Conservation (phyloP, 2,113 vertebrate genomes). For the Columba janthina region DNA sequence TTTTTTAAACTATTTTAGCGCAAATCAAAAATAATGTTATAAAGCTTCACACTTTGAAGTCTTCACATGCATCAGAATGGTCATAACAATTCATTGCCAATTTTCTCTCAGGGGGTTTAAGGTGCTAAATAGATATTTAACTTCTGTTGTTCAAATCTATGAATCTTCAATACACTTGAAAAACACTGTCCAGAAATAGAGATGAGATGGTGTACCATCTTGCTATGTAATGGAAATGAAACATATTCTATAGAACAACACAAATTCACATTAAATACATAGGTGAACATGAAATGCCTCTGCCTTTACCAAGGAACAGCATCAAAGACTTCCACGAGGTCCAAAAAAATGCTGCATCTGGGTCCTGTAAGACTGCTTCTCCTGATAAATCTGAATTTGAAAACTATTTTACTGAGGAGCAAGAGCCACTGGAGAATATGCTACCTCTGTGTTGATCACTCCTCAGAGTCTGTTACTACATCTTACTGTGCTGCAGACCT, state of each 20-base stretch:
- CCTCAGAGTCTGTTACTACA: neutral
- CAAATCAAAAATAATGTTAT: neutral
- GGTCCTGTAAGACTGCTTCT: neutral
- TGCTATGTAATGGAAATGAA: neutral
- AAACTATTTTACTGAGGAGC: neutral
- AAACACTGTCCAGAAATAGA: neutral
- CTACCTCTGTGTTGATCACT: neutral
- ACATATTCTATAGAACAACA: neutral
- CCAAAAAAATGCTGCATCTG: neutral
- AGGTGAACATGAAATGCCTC: neutral
- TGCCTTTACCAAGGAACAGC: neutral
- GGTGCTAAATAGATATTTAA: neutral
- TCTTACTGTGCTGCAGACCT: neutral
- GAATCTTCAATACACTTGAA: neutral
- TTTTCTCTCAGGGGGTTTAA: neutral
- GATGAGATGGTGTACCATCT: neutral
- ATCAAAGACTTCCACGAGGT: neutral
- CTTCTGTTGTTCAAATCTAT: neutral
- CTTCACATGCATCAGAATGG: neutral
- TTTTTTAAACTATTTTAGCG: neutral
- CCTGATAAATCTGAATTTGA: neutral
- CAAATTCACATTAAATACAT: neutral
- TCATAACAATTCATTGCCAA: constrained; percentile 19
- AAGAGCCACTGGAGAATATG: neutral
- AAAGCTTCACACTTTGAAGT: constrained; percentile 15